phyloP scores from a whole-genome alignment of 2,888 invertebrate genomes.

The Hymenopus coronatus region DNA sequence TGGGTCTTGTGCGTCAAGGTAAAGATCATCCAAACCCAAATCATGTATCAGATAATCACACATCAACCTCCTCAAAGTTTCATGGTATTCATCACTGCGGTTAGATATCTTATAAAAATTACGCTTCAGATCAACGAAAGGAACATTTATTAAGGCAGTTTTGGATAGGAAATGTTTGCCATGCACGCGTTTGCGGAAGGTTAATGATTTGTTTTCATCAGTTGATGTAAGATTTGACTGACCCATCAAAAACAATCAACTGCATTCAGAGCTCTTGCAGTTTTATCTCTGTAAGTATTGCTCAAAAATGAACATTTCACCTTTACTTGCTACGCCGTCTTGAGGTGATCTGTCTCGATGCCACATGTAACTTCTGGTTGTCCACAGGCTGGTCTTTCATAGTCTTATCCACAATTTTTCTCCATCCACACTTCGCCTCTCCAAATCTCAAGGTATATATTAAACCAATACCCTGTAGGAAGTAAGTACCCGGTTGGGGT shows the following conservation, averaged over 20 bases:
- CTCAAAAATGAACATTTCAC: conserved; percentile 56
- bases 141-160: conserved; percentile 52
- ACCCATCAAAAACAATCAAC: conserved; percentile 63
- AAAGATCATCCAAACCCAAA: conserved; percentile 55
- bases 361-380: conserved; percentile 66
- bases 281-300: conserved; percentile 58
- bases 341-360: conserved; percentile 54
- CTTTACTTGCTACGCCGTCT: conserved; percentile 50
- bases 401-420: conserved; percentile 41
- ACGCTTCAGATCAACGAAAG: conserved; percentile 29
- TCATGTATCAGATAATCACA: conserved; percentile 49
- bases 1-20: conserved; percentile 55
- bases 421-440: conserved; percentile 52
- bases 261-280: conserved; percentile 57
- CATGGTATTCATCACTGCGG: conserved; percentile 32
- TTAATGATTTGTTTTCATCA: conserved; percentile 41
- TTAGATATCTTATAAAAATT: conserved; percentile 34
- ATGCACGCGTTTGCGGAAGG: conserved; percentile 48
- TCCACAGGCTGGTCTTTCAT: too few relatives aligned
- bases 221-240: conserved; percentile 43
- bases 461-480: conserved; percentile 46
- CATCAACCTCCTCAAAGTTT: conserved; percentile 42
- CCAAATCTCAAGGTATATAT: conserved; percentile 44
- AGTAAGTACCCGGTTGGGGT: too few relatives aligned
- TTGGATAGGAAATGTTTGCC: conserved; percentile 50